phyloP scores from a whole-genome alignment of 1,140 invertebrate genomes.

The Ceratina australensis region DNA sequence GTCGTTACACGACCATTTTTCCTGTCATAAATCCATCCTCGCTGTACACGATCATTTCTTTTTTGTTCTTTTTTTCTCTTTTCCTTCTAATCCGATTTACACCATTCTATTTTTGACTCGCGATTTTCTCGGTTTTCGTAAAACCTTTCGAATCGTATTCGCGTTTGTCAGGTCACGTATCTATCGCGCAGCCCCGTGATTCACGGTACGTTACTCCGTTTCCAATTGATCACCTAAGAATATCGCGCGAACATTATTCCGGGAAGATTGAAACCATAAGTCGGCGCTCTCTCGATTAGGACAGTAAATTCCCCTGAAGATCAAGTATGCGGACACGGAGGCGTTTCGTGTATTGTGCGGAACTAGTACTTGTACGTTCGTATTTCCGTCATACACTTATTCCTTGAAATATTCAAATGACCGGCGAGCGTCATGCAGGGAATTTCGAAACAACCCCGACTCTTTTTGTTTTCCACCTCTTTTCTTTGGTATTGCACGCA shows the following conservation, averaged over 20 bases:
- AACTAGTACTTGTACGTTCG: conserved; percentile 20
- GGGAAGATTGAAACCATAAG: background rate
- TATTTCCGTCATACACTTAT: conserved; percentile 37
- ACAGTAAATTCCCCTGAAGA: background rate
- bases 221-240: background rate
- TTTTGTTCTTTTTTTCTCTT: too few species aligned
- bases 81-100: too few species aligned
- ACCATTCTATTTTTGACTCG: background rate
- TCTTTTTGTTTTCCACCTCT: conserved; percentile 21
- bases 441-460: conserved; percentile 9
- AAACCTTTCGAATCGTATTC: background rate
- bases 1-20: background rate
- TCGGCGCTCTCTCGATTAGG: background rate
- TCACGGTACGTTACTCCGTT: too few species aligned
- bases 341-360: background rate
- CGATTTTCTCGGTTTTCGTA: background rate
- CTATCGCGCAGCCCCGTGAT: too few species aligned
- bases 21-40: background rate
- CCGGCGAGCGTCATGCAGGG: conserved; percentile 14
- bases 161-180: too few species aligned
- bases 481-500: conserved; percentile 27
- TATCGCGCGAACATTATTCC: background rate
- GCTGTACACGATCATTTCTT: too few species aligned
- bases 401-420: conserved; percentile 25
- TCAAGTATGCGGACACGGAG: conserved; percentile 17